Base-by-base conservation (phyloP, 2,797 vertebrate species). In the Sparidentex hasta region DNA sequence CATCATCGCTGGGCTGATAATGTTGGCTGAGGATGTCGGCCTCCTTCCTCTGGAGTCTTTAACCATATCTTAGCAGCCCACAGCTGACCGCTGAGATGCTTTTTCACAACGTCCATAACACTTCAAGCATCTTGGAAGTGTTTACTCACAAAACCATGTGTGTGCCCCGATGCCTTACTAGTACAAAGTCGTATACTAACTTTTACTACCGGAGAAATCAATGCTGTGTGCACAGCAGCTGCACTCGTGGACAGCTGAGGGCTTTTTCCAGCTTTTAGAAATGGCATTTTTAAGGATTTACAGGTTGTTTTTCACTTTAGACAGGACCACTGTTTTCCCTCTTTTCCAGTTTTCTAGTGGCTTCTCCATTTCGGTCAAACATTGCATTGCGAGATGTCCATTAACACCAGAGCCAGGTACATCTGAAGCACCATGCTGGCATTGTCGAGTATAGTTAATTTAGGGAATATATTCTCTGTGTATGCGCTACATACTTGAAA, bases 1-100 rank as follows among this genome's bases (percentile, higher is more conserved):
- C 71, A 82, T 90, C 85, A 88, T 86, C 81, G 23, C 63, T 20
- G 72, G 73, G 65, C 66, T 87, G 80, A 77, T 63, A 79, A 79
- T 51, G 80, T 23, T 61, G 69, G 23, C 71, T 78, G 63, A 76
- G 55, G 76, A 56, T 79, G 76, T 88, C 77, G 72, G 65, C 68
- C n/a, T 38, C 57, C 55, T 20, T n/a, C 64, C 71, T 64, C 52
- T 59, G 18, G 13, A 80, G 82, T 83, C 65, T 85, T 76, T 76
- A 80, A 79, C 70, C 59, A 33, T 76, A 85, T 63, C 64, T 71
- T 29, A 72, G 21, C 58, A 41, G 29, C 62, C 55, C 33, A 51
- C 50, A 65, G 68, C 72, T 68, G 63, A 13, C n/a, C 8, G 48
- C 65, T 47, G 55, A 72, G 78, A 78, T 43, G 71, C 68, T 76